phyloP scores from a whole-genome alignment of 2,888 invertebrate species.

The Proisotoma minuta region DNA sequence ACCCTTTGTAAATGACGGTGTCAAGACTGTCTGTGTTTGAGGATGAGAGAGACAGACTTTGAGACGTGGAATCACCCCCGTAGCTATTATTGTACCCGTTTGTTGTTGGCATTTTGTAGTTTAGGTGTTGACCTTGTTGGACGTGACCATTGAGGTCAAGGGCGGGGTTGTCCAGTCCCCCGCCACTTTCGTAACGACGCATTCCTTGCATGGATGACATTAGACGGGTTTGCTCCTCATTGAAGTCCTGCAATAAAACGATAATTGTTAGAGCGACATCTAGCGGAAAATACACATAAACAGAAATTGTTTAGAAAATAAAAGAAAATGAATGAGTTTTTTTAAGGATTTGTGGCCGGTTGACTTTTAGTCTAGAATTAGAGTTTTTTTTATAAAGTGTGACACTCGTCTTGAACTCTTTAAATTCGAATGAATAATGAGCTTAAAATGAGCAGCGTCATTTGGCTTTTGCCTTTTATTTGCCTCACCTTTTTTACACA shows the following conservation, averaged over 20 bases:
- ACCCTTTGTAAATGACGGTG: conserved; percentile 47
- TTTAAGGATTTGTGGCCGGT: conserved; percentile 9
- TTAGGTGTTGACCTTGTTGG: conserved; percentile 12
- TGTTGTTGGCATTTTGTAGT: conserved; percentile 23
- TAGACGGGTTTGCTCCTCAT: conserved; percentile 40
- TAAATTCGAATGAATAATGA: conserved; percentile 33
- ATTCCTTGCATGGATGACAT: conserved; percentile 40
- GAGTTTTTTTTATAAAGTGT: too few species aligned
- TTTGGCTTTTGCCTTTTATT: conserved; percentile 6
- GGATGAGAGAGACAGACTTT: conserved; percentile 43
- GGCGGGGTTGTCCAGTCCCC: conserved; percentile 41
- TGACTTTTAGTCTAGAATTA: neutral
- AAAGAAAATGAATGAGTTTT: neutral
- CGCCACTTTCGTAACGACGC: conserved; percentile 32
- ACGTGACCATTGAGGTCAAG: conserved; percentile 35
- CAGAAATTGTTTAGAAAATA: too few species aligned
- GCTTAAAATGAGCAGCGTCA: conserved; percentile 34
- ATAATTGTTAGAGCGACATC: too few species aligned
- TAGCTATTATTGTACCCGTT: conserved; percentile 35
- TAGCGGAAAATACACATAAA: neutral
- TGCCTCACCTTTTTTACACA: too few species aligned
- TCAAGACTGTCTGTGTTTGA: conserved; percentile 46
- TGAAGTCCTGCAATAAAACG: conserved; percentile 36
- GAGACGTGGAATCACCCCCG: conserved; percentile 38
- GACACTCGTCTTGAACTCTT: too few species aligned